Evolutionary conservation across 2,113 vertebrate genomes (phyloP).

Genomic region (Cynocephalus volans): DNA sequence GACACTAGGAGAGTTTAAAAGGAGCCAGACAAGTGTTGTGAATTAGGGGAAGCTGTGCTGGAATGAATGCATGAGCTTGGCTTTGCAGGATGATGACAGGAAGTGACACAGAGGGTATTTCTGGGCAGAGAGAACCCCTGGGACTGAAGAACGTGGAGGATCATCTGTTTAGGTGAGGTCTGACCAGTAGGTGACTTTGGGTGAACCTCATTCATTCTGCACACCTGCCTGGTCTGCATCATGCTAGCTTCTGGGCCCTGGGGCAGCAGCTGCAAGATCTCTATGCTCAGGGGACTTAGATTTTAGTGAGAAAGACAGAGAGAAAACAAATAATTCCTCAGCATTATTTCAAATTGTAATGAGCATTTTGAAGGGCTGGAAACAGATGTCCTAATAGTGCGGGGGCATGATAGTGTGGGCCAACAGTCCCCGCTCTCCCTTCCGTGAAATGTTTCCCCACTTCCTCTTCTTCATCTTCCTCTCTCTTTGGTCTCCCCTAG

Average conservation of each 20-base stretch:
- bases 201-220: neutral
- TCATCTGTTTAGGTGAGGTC: fast-evolving
- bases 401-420: too few species aligned
- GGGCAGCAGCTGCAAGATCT: neutral
- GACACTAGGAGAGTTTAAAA: neutral
- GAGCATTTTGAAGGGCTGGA: neutral
- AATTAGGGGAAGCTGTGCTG: neutral
- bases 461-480: neutral
- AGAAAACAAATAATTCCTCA: neutral
- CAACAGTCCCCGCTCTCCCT: neutral
- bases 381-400: fast-evolving
- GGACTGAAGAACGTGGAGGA: neutral
- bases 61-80: neutral
- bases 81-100: neutral
- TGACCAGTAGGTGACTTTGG: neutral
- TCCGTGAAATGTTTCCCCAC: neutral
- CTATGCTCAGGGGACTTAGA: too few species aligned
- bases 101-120: neutral
- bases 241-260: too few species aligned
- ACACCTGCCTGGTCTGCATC: neutral
- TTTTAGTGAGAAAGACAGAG: neutral
- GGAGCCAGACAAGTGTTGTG: neutral
- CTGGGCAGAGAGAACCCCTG: neutral
- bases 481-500: neutral
- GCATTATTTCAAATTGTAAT: neutral